Evolutionary conservation across 2,888 invertebrate species (phyloP), one percentile per base, ranked within the genome.

Genomic region (Parochlus steinenii): DNA sequence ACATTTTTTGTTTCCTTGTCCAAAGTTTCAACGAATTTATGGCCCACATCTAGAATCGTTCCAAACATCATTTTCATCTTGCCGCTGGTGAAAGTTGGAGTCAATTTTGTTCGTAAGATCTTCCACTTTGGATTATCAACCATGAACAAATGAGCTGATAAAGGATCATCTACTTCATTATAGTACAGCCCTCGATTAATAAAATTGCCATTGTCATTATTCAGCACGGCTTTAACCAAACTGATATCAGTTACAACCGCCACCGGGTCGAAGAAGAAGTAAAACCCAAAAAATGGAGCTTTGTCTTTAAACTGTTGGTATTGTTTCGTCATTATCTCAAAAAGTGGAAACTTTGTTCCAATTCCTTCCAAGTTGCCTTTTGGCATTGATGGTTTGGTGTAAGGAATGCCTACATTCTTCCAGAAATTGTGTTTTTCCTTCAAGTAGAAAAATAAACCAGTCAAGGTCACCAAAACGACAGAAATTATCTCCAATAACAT

Each of bases 11-110:
- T n/a, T n/a, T n/a, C n/a, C 4, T 32, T 22, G 2, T 18, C 20
- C n/a, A 43, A 32, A 17, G 32, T 30, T 7, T 39, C 15, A 6
- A 26, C 11, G 5, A 43, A 33, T 22, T 37, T 31, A 8, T 42
- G 30, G 1, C 48, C 47, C 3, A 51, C 47, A 10, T 44, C 38
- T 3, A 50, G 16, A 7, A 56, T 35, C 1, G 45, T 44, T 0
- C 49, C 44, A 20, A 51, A 40, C 32, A 56, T 45, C 16, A 47
- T 46, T 5, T 46, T 41, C 33, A 53, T 39, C 38, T 52, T 50
- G 10, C 34, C 42, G 4, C 38, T 33, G 5, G 40, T 39, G 27
- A 44, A 44, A 8, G 44, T 43, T 7, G 42, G 41, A 18, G 37
- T 36, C 10, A 43, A 31, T 35, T 40, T 41, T 12, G 26, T 11